These are phyloP conservation scores for Edolisoma coerulescens DNA, from an alignment of 2,113 vertebrate species.

Conservation along the genomic window DNA sequence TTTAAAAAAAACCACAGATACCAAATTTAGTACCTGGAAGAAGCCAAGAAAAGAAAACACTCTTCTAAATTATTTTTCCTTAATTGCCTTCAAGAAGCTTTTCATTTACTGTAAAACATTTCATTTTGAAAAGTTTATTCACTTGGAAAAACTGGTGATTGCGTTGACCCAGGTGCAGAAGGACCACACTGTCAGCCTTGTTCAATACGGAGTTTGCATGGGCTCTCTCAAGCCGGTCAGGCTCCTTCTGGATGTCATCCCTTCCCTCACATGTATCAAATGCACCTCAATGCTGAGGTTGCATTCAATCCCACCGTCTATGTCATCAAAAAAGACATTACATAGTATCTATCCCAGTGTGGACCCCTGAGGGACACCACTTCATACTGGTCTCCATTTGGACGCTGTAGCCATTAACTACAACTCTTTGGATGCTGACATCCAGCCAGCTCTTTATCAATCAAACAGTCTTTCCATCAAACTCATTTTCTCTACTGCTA, in stretches of 20 bases:
- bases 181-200: not conserved
- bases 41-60: not conserved
- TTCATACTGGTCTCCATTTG: not conserved
- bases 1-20: not conserved
- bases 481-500: not conserved
- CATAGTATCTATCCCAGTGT: not conserved
- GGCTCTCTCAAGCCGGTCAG: not conserved
- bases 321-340: not conserved
- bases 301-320: not conserved
- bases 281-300: not conserved
- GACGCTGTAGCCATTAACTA: not conserved
- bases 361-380: not conserved
- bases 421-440: not conserved
- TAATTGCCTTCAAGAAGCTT: not conserved
- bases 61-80: not conserved
- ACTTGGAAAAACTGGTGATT: not conserved
- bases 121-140: not conserved
- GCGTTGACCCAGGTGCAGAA: not conserved
- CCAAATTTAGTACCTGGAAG: not conserved
- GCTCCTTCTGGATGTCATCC: not conserved
- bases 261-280: not conserved
- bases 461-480: not conserved
- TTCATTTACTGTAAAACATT: not conserved
- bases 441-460: not conserved
- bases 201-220: fast-evolving